phyloP scores from a whole-genome alignment of 2,888 invertebrate species.

The Cephus rjabovi region DNA sequence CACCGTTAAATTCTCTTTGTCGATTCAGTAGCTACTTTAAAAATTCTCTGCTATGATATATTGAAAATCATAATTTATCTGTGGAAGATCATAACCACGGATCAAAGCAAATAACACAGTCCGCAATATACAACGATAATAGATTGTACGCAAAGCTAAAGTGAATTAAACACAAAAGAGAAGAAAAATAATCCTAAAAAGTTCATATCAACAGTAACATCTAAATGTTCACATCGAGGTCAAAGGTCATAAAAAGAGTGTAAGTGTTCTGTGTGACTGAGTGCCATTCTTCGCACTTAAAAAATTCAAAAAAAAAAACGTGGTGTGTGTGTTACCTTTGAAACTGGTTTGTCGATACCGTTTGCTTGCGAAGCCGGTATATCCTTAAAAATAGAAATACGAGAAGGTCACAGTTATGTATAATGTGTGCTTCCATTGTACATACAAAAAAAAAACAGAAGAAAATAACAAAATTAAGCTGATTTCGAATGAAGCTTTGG shows the following conservation, averaged over 20 bases:
- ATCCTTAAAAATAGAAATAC: conserved; percentile 53
- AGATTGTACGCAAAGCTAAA: not conserved
- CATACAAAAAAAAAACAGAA: not conserved
- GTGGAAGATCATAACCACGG: not conserved
- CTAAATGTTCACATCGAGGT: not conserved
- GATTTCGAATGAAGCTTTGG: not conserved
- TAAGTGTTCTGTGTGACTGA: not conserved
- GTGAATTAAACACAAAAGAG: conserved; percentile 3
- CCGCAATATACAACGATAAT: conserved; percentile 4
- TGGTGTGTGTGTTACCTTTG: conserved; percentile 52
- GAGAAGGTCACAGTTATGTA: conserved; percentile 25
- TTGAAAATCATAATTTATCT: not conserved
- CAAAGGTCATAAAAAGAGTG: not conserved
- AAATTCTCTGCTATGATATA: not conserved
- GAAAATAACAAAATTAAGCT: not conserved
- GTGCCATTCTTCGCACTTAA: not conserved
- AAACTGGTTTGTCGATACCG: conserved; percentile 59
- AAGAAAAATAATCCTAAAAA: not conserved
- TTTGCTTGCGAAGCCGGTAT: conserved; percentile 57
- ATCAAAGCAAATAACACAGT: not conserved
- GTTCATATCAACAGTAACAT: not conserved
- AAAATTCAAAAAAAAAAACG: conserved; percentile 5
- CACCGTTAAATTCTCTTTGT: not conserved
- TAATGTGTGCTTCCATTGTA: not conserved
- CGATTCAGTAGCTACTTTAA: not conserved